phyloP scores from a whole-genome alignment of 2,888 invertebrate species.

The Listrodromus nycthemerus region DNA sequence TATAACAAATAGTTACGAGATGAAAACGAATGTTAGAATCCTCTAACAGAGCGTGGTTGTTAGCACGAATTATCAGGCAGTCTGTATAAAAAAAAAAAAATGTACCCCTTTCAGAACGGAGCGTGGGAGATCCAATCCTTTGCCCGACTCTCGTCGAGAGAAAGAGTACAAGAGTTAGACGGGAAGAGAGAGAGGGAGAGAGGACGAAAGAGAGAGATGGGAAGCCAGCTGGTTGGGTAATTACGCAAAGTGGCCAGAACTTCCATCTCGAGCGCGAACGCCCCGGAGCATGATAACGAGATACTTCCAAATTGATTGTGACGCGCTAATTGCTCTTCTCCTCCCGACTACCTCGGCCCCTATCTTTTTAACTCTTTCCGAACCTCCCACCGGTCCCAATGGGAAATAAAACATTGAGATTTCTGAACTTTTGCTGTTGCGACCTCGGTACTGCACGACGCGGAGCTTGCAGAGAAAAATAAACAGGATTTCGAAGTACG shows the following conservation, averaged over 20 bases:
- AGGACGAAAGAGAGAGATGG: conserved; percentile 24
- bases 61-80: conserved; percentile 30
- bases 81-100: conserved; percentile 38
- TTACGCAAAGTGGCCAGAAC: conserved; percentile 66
- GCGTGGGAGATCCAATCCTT: conserved; percentile 23
- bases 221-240: conserved; percentile 55
- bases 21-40: not conserved
- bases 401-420: conserved; percentile 53
- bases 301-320: conserved; percentile 66
- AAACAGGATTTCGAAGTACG: not conserved
- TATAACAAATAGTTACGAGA: not conserved
- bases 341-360: conserved; percentile 43
- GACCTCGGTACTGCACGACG: not conserved
- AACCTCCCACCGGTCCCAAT: conserved; percentile 50
- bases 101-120: conserved; percentile 31
- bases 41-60: not conserved
- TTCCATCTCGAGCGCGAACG: conserved; percentile 55
- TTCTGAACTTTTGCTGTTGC: conserved; percentile 31
- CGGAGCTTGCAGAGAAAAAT: not conserved
- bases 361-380: conserved; percentile 16
- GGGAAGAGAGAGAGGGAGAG: conserved; percentile 16
- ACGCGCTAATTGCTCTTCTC: conserved; percentile 64
- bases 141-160: conserved; percentile 36
- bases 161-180: conserved; percentile 38
- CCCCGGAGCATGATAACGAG: conserved; percentile 63